Evolutionary conservation across 2,888 invertebrate genomes (phyloP).

Genomic region (Microplitis deprimator): DNA sequence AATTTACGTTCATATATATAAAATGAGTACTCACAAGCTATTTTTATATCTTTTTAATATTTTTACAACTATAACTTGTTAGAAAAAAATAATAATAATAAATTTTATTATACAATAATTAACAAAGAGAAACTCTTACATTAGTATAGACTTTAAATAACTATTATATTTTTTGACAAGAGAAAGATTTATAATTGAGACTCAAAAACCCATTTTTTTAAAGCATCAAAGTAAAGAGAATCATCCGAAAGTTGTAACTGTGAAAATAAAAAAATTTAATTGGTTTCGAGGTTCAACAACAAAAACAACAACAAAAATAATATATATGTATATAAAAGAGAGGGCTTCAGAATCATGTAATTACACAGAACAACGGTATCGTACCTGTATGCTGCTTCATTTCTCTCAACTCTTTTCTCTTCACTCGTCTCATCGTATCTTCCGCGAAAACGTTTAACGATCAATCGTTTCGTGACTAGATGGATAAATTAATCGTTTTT

Average conservation of each 20-base stretch:
- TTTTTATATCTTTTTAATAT: neutral
- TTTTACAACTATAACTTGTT: neutral
- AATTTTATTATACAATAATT: constrained; percentile 3
- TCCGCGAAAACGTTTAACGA: constrained; percentile 41
- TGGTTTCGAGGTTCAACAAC: neutral
- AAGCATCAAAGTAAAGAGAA: neutral
- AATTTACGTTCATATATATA: neutral
- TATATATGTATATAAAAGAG: constrained; percentile 5
- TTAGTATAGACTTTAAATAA: neutral
- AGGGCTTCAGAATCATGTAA: constrained; percentile 35
- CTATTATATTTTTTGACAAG: constrained; percentile 8
- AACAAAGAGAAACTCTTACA: constrained; percentile 3
- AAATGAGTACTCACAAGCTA: neutral
- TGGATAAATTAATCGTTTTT: constrained; percentile 41
- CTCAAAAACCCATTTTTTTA: constrained; percentile 24
- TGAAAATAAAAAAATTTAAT: constrained; percentile 13
- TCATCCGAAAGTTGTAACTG: constrained; percentile 10
- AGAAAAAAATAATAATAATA: neutral
- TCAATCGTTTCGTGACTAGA: constrained; percentile 39
- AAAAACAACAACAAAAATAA: neutral
- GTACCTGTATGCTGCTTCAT: constrained; percentile 27
- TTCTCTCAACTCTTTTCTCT: constrained; percentile 11
- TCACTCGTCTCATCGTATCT: constrained; percentile 25
- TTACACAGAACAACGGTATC: constrained; percentile 43
- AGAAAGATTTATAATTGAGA: constrained; percentile 32